Conservation (phyloP, 2,888 invertebrate genomes). For the Ceraclea dissimilis region DNA sequence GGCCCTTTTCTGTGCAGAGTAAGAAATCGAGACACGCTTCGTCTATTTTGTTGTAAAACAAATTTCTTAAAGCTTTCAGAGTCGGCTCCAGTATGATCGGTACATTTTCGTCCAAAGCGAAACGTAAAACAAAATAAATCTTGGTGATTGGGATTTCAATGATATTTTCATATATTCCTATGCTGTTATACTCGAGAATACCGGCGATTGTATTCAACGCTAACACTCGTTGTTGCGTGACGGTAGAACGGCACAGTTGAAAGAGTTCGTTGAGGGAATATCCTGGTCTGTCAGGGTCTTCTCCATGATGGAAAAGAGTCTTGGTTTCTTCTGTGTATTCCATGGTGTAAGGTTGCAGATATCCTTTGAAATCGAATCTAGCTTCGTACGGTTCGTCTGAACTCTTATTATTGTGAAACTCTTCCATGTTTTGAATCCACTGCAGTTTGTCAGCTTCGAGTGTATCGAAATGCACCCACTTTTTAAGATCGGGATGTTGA, state of each 20-base stretch:
- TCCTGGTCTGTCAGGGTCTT: constrained; percentile 85
- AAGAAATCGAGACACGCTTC: constrained; percentile 67
- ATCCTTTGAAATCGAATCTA: constrained; percentile 75
- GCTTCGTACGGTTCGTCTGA: constrained; percentile 66
- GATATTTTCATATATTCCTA: constrained; percentile 69
- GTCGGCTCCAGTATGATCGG: constrained; percentile 67
- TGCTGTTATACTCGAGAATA: constrained; percentile 61
- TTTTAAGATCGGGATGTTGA: constrained; percentile 52
- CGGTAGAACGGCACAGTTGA: constrained; percentile 65
- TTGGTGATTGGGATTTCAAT: constrained; percentile 69
- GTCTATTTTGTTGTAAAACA: constrained; percentile 71
- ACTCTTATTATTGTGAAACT: constrained; percentile 27
- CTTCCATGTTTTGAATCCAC: constrained; percentile 69
- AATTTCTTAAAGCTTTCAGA: constrained; percentile 64
- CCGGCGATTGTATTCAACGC: constrained; percentile 75
- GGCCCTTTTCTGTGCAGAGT: constrained; percentile 57
- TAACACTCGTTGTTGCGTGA: constrained; percentile 76
- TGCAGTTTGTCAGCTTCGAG: constrained; percentile 79
- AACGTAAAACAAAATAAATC: constrained; percentile 73
- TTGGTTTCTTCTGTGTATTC: constrained; percentile 50
- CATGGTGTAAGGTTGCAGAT: constrained; percentile 62
- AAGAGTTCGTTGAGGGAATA: constrained; percentile 86
- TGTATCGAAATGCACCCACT: constrained; percentile 82
- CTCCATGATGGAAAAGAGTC: constrained; percentile 83
- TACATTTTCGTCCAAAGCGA: constrained; percentile 79